phyloP scores from a whole-genome alignment of 2,888 invertebrate species.

The Leptogaster cylindrica region DNA sequence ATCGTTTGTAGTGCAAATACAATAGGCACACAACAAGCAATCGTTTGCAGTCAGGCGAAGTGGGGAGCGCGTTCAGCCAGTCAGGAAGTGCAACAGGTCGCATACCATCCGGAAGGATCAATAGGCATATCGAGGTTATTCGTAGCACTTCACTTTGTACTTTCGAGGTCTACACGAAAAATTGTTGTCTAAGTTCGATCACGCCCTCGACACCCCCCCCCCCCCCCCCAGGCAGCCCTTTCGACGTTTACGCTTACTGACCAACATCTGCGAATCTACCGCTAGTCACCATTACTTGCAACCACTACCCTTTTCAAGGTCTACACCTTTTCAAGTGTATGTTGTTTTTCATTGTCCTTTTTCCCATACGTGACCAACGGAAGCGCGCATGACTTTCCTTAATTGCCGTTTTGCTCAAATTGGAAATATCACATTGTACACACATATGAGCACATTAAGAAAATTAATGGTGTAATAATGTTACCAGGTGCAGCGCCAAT shows the following conservation, averaged over 20 bases:
- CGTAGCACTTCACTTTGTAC: too few relatives aligned
- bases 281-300: not conserved
- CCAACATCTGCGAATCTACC: not conserved
- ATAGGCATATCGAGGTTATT: too few relatives aligned
- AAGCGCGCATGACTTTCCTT: slow-evolving; percentile 26
- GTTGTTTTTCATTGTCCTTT: slow-evolving; percentile 12
- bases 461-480: not conserved
- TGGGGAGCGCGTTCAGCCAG: not conserved
- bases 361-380: slow-evolving; percentile 14
- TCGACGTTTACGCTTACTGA: not conserved
- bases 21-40: not conserved
- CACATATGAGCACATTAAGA: too few relatives aligned
- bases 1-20: slow-evolving; percentile 12
- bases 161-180: too few relatives aligned
- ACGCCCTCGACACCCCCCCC: not conserved
- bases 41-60: not conserved
- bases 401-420: slow-evolving; percentile 3
- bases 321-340: not conserved
- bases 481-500: slow-evolving; percentile 4
- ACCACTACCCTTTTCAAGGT: slow-evolving; percentile 6
- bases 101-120: slow-evolving; percentile 7
- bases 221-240: not conserved
- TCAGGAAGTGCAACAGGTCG: slow-evolving; percentile 11
- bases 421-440: too few relatives aligned
- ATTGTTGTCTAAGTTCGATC: too few relatives aligned